phyloP scores from a whole-genome alignment of 2,113 vertebrate genomes.

The Nesoenas mayeri region DNA sequence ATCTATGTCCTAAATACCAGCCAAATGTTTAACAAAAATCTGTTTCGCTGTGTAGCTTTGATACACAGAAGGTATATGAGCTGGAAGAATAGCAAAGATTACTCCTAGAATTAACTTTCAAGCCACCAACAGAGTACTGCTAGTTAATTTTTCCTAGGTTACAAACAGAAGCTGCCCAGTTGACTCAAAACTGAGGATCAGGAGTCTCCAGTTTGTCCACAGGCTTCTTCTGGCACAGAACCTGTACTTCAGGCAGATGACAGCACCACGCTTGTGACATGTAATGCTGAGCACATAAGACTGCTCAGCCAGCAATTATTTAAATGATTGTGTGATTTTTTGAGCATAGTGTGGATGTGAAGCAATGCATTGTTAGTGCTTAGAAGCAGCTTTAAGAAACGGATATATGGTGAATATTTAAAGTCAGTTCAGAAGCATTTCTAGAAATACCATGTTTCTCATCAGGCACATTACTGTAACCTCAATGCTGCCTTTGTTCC shows the following conservation, averaged over 20 bases:
- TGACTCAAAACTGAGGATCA: not conserved
- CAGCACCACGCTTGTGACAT: not conserved
- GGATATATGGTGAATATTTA: not conserved
- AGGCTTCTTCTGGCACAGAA: not conserved
- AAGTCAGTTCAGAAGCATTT: not conserved
- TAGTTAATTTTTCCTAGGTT: not conserved
- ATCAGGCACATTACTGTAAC: not conserved
- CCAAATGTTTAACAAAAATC: not conserved
- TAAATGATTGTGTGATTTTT: not conserved
- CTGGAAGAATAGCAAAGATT: not conserved
- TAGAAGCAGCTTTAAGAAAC: not conserved
- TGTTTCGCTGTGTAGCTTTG: not conserved
- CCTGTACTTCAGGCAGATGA: not conserved
- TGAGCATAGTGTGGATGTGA: not conserved
- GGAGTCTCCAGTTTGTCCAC: not conserved
- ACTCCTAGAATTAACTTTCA: not conserved
- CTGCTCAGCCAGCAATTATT: not conserved
- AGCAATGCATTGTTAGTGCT: not conserved
- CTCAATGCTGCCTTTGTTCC: not conserved
- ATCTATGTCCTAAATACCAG: not conserved
- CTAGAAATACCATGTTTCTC: conserved; percentile 15
- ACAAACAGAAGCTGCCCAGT: not conserved
- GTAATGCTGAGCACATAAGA: not conserved
- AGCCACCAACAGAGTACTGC: not conserved
- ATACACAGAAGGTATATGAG: not conserved